Conservation (phyloP, 2,113 vertebrate species). For the Podarcis cretensis region DNA sequence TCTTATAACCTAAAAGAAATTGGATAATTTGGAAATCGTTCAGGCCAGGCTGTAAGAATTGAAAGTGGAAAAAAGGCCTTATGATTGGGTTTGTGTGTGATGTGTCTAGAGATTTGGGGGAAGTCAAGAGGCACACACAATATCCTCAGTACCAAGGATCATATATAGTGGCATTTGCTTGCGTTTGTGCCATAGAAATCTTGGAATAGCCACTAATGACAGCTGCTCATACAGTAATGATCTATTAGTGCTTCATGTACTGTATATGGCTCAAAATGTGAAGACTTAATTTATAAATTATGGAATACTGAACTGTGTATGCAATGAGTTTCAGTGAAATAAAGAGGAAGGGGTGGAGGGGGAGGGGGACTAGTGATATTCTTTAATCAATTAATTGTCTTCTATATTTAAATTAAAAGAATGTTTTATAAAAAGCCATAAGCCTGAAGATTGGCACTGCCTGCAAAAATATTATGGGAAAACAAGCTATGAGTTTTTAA, state of each 20-base stretch:
- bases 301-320: conserved; percentile 47
- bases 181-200: conserved; percentile 60
- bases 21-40: conserved; percentile 44
- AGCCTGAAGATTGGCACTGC: conserved; percentile 79
- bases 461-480: conserved; percentile 69
- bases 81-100: conserved; percentile 41
- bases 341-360: conserved; percentile 43
- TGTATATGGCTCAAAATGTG: conserved; percentile 51
- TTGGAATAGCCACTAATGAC: conserved; percentile 57
- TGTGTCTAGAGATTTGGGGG: conserved; percentile 36
- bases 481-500: conserved; percentile 76
- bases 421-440: conserved; percentile 82
- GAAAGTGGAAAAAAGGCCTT: conserved; percentile 47
- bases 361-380: conserved; percentile 50
- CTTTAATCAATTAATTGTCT: conserved; percentile 67
- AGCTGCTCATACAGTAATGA: conserved; percentile 34
- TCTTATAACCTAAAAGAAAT: conserved; percentile 49
- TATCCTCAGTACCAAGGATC: conserved; percentile 38
- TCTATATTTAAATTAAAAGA: conserved; percentile 69
- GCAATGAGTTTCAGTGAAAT: conserved; percentile 63
- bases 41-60: conserved; percentile 71
- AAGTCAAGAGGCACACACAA: conserved; percentile 18
- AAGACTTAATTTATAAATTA: conserved; percentile 40
- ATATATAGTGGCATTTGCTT: conserved; percentile 41
- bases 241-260: conserved; percentile 37